A percentile compares a stretch with the other conserved stretches of the same genome.
These are phyloP conservation scores for Xanthostigma xanthostigma DNA, from an alignment of 2,888 invertebrate genomes.

Conservation along the genomic window DNA sequence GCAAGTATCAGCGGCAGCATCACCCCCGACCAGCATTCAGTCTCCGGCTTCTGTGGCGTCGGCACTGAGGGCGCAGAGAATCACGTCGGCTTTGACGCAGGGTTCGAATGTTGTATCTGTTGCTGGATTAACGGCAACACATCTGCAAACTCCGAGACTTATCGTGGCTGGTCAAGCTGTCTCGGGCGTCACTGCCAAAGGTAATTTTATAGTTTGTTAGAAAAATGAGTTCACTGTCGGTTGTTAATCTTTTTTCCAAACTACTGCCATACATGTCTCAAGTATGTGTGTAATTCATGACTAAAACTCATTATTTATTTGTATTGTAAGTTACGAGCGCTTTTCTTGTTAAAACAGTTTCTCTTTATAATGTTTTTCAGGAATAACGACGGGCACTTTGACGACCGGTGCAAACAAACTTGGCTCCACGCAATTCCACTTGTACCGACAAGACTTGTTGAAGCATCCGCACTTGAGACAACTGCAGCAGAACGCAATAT, in stretches of 20 bases:
- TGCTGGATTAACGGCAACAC: conserved; percentile 29
- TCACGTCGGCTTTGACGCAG: conserved; percentile 13
- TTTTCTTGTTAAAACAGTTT: no score
- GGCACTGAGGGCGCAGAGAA: conserved; percentile 10
- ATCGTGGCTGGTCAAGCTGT: conserved; percentile 22
- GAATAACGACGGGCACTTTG: conserved; percentile 30
- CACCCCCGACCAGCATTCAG: conserved; percentile 9
- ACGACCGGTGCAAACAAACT: conserved; percentile 36
- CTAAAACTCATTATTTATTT: no score
- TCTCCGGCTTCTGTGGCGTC: conserved; percentile 4
- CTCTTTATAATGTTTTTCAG: conserved; percentile 13
- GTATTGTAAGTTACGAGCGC: no score
- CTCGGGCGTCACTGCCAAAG: conserved; percentile 3
- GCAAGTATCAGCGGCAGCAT: conserved; percentile 11
- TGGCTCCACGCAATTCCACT: conserved; percentile 39
- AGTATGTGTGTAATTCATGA: no score
- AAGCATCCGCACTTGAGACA: conserved; percentile 26
- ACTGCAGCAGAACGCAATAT: conserved; percentile 15
- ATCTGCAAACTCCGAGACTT: conserved; percentile 39
- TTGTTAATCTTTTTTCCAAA: no score
- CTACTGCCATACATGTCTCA: no score
- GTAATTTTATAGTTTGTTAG: neutral
- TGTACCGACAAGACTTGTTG: conserved; percentile 43
- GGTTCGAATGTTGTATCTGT: conserved; percentile 9
- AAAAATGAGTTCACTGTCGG: no score